Evolutionary conservation across 2,888 invertebrate genomes (phyloP).

Genomic region (Baccha elongata): DNA sequence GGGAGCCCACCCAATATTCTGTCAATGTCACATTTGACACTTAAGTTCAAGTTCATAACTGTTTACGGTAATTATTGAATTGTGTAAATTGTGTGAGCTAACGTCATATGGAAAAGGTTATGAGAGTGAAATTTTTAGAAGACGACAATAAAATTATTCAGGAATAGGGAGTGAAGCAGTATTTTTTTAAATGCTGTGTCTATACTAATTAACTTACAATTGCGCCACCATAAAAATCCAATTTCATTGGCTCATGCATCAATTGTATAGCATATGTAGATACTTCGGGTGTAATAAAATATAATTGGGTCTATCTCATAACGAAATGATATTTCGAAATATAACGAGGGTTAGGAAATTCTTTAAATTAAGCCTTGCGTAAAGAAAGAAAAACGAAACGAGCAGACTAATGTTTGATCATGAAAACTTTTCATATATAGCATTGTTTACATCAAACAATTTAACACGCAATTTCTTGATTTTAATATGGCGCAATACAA

Average conservation of each 20-base stretch:
- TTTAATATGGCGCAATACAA: too few species aligned
- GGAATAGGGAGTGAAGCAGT: not conserved
- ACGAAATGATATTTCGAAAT: not conserved
- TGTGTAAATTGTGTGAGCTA: constrained; percentile 33
- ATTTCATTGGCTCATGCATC: not conserved
- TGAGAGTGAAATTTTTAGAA: not conserved
- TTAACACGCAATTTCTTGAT: too few species aligned
- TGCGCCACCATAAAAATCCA: not conserved
- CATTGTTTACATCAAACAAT: too few species aligned
- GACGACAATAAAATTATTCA: not conserved
- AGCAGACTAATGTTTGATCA: too few species aligned
- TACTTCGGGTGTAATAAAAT: not conserved
- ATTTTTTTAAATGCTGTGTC: not conserved
- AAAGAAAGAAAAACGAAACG: not conserved
- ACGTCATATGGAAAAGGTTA: not conserved
- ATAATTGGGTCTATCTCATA: not conserved
- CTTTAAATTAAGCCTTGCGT: not conserved
- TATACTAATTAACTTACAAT: not conserved
- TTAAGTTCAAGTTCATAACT: constrained; percentile 70
- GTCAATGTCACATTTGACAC: constrained; percentile 65
- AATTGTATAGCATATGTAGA: too few species aligned
- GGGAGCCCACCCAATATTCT: constrained; percentile 10
- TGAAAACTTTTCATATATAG: too few species aligned
- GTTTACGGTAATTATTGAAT: constrained; percentile 63
- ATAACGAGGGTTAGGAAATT: not conserved